Base-by-base conservation (phyloP, 1,140 invertebrate species). In the Rhyzopertha dominica region DNA sequence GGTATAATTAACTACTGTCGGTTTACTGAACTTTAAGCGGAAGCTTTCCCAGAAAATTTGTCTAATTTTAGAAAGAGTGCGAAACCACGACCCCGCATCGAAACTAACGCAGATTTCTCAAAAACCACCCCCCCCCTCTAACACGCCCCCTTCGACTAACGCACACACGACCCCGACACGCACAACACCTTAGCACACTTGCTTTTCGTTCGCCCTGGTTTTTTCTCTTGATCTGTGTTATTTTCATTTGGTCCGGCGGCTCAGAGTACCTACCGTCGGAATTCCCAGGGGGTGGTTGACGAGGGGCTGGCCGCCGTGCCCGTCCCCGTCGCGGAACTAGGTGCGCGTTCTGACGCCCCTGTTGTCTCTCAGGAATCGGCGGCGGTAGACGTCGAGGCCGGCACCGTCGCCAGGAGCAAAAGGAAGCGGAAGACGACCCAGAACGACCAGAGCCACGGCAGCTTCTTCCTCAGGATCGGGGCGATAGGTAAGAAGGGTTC, bases 381-480 rank as follows among this genome's bases (percentile, higher is more conserved):
- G 18, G 31, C 51, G 35, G 49, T 47, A 38, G 85, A 84, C 63
- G 70, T 85, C 52, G 81, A 90, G 74, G 77, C 82, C 40, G 82
- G 58, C 14, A 47, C 79, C 3, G 78, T 80, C 23, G 76, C 76
- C 13, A 74, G 80, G 59, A 75, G 77, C 51, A 65, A 78, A 28
- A 78, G 88, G 41, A 87, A 89, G 65, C 78, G 87, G 49, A 93
- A 94, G 71, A 94, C 89, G 22, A 89, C 89, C 2, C 90, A 95
- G 62, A 93, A 90, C 63, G 88, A 92, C 61, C 85, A 86, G 51
- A 92, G 88, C 56, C 90, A 95, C 63, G 95, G 94, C 44, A 96
- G 91, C 59, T 95, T 98, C 68, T 98, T 98, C 69, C 78, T 98
- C 3, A 77, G 95, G 55, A 90, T 97, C 55, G 94, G 94, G 49